Evolutionary conservation across 2,888 invertebrate genomes (phyloP).

Genomic region (Parnassius smintheus): DNA sequence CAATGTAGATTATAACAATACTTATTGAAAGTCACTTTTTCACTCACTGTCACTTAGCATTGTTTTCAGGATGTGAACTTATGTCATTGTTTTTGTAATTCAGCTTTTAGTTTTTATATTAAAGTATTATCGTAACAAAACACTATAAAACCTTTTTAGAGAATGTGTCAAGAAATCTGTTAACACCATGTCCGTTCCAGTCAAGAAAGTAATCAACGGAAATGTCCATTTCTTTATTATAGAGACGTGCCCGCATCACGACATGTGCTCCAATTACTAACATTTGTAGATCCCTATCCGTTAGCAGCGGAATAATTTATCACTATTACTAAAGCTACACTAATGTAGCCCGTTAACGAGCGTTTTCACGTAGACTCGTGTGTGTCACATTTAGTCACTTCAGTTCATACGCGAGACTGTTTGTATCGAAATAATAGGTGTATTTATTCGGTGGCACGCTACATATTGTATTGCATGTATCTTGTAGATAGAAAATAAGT

Average conservation of each 20-base stretch:
- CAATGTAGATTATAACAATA: too few species aligned
- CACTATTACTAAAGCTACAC: constrained; percentile 31
- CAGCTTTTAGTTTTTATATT: too few species aligned
- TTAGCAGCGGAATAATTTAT: constrained; percentile 35
- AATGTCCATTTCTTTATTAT: constrained; percentile 2
- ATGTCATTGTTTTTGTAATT: too few species aligned
- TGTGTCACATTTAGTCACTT: constrained; percentile 24
- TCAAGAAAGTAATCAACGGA: constrained; percentile 4
- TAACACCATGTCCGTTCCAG: neutral
- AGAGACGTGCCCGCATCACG: constrained; percentile 6
- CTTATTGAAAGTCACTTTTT: too few species aligned
- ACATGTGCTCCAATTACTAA: constrained; percentile 24
- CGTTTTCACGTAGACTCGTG: constrained; percentile 28
- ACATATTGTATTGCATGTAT: neutral
- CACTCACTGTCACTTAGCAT: too few species aligned
- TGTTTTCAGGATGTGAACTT: too few species aligned
- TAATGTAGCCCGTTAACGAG: constrained; percentile 31
- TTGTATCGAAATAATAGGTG: constrained; percentile 5
- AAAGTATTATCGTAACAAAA: too few species aligned
- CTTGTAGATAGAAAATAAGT: too few species aligned
- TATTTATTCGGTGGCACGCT: constrained; percentile 1
- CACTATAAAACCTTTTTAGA: too few species aligned
- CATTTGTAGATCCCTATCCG: constrained; percentile 26
- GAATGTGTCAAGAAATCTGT: neutral
- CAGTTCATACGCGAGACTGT: constrained; percentile 12